These are phyloP conservation scores for Trisateles emortualis DNA, from an alignment of 2,888 invertebrate genomes.

Conservation along the genomic window DNA sequence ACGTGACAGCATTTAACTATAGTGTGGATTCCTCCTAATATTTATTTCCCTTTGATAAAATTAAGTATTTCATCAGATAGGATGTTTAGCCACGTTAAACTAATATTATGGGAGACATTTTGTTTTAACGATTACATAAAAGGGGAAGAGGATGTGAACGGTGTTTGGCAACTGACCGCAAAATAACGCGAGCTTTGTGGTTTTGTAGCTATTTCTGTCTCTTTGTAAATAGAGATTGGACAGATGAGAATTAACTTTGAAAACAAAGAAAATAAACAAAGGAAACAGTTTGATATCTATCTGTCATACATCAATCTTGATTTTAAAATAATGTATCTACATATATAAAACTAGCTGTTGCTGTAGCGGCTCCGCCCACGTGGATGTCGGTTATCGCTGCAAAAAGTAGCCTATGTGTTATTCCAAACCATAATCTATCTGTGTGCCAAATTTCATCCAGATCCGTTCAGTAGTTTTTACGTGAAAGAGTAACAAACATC, in stretches of 20 bases:
- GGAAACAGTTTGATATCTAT: neutral
- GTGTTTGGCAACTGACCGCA: constrained; percentile 11
- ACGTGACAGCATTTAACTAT: neutral
- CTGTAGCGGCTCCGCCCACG: too few relatives aligned
- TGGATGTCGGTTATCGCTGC: too few relatives aligned
- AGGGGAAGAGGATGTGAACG: constrained; percentile 18
- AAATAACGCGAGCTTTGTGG: constrained; percentile 5
- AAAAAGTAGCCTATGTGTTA: too few relatives aligned
- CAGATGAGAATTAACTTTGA: neutral
- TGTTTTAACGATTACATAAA: constrained; percentile 15
- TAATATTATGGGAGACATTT: constrained; percentile 31
- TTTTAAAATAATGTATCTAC: neutral
- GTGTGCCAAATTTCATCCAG: too few relatives aligned
- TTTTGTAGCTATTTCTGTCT: constrained; percentile 14
- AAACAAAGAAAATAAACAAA: neutral
- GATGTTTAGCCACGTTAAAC: constrained; percentile 33
- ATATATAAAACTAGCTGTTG: too few relatives aligned
- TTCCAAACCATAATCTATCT: too few relatives aligned
- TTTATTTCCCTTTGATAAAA: constrained; percentile 28
- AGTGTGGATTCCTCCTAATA: constrained; percentile 10
- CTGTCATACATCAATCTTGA: neutral
- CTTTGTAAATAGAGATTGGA: constrained; percentile 2
- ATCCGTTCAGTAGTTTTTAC: too few relatives aligned
- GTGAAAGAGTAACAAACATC: too few relatives aligned
- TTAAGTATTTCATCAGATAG: constrained; percentile 34